Evolutionary conservation across 2,797 vertebrate genomes (phyloP).

Genomic region (Pantherophis vulpinus): DNA sequence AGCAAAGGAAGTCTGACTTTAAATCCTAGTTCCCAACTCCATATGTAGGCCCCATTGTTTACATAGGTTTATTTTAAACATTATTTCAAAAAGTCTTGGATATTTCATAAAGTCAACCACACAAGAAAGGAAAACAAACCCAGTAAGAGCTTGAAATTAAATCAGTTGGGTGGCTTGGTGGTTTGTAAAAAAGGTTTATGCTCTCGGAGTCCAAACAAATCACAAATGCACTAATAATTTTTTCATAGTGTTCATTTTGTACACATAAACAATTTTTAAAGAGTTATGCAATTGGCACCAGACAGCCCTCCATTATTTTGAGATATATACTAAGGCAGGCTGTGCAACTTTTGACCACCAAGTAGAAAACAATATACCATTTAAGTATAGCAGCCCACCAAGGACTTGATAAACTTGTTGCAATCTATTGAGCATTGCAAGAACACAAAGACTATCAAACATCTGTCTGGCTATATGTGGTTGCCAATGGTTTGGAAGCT

Average conservation of each 20-base stretch:
- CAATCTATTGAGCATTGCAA: neutral
- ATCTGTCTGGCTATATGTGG: neutral
- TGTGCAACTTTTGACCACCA: neutral
- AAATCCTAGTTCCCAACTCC: conserved; percentile 41
- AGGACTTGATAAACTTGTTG: neutral
- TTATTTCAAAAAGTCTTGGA: conserved; percentile 32
- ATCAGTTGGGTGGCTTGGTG: conserved; percentile 27
- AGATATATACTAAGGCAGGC: neutral
- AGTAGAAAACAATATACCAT: neutral
- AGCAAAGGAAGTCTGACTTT: conserved; percentile 42
- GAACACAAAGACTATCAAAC: neutral
- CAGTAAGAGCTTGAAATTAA: conserved; percentile 15
- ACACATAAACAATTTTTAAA: conserved; percentile 16
- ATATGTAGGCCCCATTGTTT: conserved; percentile 43
- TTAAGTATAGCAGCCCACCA: neutral
- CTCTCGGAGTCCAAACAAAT: conserved; percentile 35
- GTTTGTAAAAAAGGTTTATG: conserved; percentile 30
- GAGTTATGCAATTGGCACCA: conserved; percentile 11
- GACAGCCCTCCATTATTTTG: neutral
- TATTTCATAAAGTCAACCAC: conserved; percentile 55
- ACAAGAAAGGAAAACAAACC: conserved; percentile 54
- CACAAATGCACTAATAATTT: conserved; percentile 18
- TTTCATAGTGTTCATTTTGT: conserved; percentile 8
- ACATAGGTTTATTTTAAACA: conserved; percentile 47
- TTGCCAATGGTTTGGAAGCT: neutral